Evolutionary conservation across 2,113 vertebrate genomes (phyloP).

Genomic region (Anas platyrhynchos): DNA sequence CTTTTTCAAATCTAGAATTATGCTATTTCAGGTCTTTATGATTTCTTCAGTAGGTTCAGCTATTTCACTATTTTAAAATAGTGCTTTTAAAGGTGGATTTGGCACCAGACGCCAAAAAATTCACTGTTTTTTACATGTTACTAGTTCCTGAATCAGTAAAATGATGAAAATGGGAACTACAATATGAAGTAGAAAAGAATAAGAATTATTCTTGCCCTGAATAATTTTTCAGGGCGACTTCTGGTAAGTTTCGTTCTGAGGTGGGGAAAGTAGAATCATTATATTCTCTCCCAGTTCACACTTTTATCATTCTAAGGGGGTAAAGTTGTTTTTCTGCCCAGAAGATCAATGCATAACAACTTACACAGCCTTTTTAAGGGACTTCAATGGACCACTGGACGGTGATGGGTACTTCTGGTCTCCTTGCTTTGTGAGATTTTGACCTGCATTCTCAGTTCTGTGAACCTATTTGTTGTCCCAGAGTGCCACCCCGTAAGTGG

Average conservation of each 20-base stretch:
- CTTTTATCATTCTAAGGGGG: background rate
- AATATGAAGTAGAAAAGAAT: background rate
- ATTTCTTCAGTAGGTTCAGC: background rate
- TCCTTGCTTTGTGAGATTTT: background rate
- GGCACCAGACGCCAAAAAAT: background rate
- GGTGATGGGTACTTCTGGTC: background rate
- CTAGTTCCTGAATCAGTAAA: background rate
- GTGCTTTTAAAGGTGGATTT: background rate
- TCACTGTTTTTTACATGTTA: background rate
- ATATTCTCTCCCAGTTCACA: background rate
- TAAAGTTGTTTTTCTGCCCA: background rate
- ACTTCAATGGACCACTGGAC: rapidly evolving
- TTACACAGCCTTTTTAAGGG: background rate
- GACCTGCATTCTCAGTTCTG: background rate
- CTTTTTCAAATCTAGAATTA: background rate
- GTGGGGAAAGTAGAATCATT: background rate
- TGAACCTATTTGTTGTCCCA: background rate
- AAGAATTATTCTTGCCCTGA: no score
- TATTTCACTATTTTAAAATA: background rate
- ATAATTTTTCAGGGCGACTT: background rate
- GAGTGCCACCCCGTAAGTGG: background rate
- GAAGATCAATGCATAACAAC: background rate
- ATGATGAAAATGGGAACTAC: background rate
- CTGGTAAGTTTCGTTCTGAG: background rate
- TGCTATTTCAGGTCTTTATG: background rate